These are phyloP conservation scores for Nebria salina DNA, from an alignment of 2,888 invertebrate genomes.

Conservation along the genomic window DNA sequence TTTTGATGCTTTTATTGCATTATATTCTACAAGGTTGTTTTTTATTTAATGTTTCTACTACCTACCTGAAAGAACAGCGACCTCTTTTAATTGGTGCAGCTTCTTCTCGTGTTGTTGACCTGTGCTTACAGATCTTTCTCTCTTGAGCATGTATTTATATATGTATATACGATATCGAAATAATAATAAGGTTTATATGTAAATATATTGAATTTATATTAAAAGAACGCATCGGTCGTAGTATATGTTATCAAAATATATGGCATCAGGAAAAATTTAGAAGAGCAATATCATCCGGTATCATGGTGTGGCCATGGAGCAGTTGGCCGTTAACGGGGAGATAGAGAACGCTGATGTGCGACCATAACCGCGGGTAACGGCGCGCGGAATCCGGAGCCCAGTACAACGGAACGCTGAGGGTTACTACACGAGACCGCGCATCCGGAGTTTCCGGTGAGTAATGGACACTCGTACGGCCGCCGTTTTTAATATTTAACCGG, in stretches of 20 bases:
- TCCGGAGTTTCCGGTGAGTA: constrained; percentile 44
- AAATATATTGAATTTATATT: constrained; percentile 38
- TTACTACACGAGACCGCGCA: constrained; percentile 21
- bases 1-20: too few relatives aligned
- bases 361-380: constrained; percentile 21
- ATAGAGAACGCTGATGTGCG: constrained; percentile 22
- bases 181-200: too few relatives aligned
- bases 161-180: neutral
- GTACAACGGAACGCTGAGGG: constrained; percentile 6
- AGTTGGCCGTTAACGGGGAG: constrained; percentile 12
- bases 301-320: neutral
- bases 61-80: too few relatives aligned
- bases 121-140: too few relatives aligned
- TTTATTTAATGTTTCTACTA: too few relatives aligned
- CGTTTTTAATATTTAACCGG: constrained; percentile 45
- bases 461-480: constrained; percentile 35
- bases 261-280: constrained; percentile 35
- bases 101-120: too few relatives aligned
- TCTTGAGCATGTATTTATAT: neutral
- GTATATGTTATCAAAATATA: constrained; percentile 42
- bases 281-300: constrained; percentile 8
- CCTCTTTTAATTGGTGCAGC: too few relatives aligned
- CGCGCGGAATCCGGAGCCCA: constrained; percentile 16
- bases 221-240: constrained; percentile 34
- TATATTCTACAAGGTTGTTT: too few relatives aligned